Evolutionary conservation across 2,113 vertebrate species (phyloP).

Genomic region (Bostrychus sinensis): DNA sequence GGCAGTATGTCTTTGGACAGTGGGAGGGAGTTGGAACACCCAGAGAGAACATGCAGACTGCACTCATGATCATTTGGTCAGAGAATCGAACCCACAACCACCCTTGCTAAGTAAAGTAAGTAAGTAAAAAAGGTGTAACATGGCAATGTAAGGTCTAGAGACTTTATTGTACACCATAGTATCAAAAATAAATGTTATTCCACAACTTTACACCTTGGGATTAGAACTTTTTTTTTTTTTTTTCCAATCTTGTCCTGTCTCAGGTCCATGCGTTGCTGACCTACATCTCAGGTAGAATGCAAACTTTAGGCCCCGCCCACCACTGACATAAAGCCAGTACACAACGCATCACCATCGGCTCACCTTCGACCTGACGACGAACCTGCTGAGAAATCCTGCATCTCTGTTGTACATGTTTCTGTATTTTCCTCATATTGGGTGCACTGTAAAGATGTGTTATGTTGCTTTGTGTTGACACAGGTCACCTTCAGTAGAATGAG

Average conservation of each 20-base stretch:
- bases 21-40: too few relatives aligned
- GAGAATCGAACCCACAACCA: too few relatives aligned
- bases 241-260: slow-evolving; percentile 64
- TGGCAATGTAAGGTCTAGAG: too few relatives aligned
- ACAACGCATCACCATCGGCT: slow-evolving; percentile 48
- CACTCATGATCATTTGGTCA: too few relatives aligned
- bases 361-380: slow-evolving; percentile 57
- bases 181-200: too few relatives aligned
- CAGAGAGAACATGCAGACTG: too few relatives aligned
- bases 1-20: too few relatives aligned
- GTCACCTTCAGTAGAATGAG: slow-evolving; percentile 62
- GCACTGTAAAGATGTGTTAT: slow-evolving; percentile 81
- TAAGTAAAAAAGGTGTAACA: too few relatives aligned
- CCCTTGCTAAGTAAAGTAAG: too few relatives aligned
- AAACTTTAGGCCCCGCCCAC: slow-evolving; percentile 70
- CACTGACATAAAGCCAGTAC: slow-evolving; percentile 54
- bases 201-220: background rate
- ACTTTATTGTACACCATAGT: too few relatives aligned
- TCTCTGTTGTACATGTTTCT: slow-evolving; percentile 81
- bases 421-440: slow-evolving; percentile 80
- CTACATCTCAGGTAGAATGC: slow-evolving; percentile 84
- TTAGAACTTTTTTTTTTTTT: background rate
- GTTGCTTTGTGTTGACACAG: slow-evolving; percentile 81
- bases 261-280: slow-evolving; percentile 74
- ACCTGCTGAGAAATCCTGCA: slow-evolving; percentile 69